Percentiles rank a stretch among this genome's conserved stretches.
Evolutionary conservation across 2,113 vertebrate genomes (phyloP).

Genomic region (Hippocampus comes): DNA sequence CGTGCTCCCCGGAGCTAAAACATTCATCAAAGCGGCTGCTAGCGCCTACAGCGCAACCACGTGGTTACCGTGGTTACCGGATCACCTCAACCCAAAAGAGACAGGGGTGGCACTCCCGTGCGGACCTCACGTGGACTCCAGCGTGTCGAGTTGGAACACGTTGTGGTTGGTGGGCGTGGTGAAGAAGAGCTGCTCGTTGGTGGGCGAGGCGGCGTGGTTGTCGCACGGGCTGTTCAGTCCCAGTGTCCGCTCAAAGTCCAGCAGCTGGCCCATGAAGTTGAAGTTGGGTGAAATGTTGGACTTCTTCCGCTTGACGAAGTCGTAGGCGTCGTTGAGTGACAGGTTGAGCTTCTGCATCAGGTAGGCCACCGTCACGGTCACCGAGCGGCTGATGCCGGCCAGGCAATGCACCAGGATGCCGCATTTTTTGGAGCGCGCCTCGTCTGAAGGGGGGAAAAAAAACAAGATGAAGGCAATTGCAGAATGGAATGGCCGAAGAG

Average conservation of each 20-base stretch:
- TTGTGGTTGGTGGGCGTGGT: constrained; percentile 97
- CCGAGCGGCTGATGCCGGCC: constrained; percentile 95
- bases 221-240: constrained; percentile 95
- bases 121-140: constrained; percentile 89
- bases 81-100: constrained; percentile 12
- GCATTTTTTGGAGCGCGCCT: constrained; percentile 96
- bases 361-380: constrained; percentile 97
- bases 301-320: constrained; percentile 98
- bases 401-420: constrained; percentile 97
- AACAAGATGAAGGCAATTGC: not conserved
- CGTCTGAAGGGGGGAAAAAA: constrained; percentile 73
- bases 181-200: constrained; percentile 92
- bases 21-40: constrained; percentile 62
- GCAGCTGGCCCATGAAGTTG: constrained; percentile 98
- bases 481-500: too few relatives aligned
- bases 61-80: constrained; percentile 42
- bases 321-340: constrained; percentile 96
- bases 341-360: constrained; percentile 99
- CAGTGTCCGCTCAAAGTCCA: constrained; percentile 98
- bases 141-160: constrained; percentile 92
- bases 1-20: constrained; percentile 46
- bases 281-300: constrained; percentile 99
- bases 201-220: constrained; percentile 76
- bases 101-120: constrained; percentile 23
- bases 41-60: constrained; percentile 36